These are phyloP conservation scores for Cosmia pyralina DNA, from an alignment of 2,888 invertebrate species.

Conservation along the genomic window DNA sequence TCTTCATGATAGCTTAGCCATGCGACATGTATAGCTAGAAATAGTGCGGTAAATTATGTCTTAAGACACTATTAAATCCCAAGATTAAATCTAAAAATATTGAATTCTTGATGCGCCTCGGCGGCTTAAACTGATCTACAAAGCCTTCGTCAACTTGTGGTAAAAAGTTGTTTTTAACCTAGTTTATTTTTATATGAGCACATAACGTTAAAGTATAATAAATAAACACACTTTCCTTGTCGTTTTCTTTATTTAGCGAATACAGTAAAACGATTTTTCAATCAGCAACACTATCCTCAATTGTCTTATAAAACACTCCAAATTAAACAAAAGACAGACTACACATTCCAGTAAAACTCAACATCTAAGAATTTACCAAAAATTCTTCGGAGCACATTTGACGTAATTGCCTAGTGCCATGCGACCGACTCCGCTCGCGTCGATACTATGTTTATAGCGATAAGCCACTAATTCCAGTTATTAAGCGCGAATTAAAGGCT, in stretches of 20 bases:
- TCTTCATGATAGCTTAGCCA: too few species aligned
- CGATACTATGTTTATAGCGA: conserved; percentile 56
- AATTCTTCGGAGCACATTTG: conserved; percentile 66
- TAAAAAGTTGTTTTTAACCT: too few species aligned
- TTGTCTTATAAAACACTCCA: too few species aligned
- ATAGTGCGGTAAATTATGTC: too few species aligned
- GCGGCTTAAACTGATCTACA: too few species aligned
- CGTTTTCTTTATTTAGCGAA: background rate
- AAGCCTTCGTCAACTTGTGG: too few species aligned
- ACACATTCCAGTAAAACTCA: conserved; percentile 35
- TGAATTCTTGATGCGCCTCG: too few species aligned
- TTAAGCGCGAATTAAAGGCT: conserved; percentile 38
- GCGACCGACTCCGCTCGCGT: conserved; percentile 67
- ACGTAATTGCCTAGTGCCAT: conserved; percentile 74
- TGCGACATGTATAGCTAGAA: too few species aligned
- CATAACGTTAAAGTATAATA: background rate
- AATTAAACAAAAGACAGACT: background rate
- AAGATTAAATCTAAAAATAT: too few species aligned
- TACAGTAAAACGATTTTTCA: background rate
- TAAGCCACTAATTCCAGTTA: conserved; percentile 46
- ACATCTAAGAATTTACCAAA: conserved; percentile 65
- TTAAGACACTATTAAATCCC: too few species aligned
- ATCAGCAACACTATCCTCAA: background rate
- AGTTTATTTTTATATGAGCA: background rate
- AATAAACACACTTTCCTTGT: background rate